Conservation (phyloP, 1,140 invertebrate species). For the Eubasilissa regina region DNA sequence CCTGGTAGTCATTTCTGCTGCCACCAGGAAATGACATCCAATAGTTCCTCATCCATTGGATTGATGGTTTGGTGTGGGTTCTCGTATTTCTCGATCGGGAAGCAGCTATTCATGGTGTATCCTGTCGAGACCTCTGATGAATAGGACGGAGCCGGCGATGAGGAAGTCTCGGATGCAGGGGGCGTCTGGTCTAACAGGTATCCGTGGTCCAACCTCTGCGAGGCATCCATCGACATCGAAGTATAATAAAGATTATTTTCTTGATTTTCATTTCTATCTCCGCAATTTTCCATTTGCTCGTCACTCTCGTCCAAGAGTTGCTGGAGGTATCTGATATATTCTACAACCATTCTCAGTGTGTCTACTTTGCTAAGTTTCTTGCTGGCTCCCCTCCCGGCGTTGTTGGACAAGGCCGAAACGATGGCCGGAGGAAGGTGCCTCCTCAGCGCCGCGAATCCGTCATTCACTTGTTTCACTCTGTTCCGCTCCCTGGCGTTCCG, state of each 20-base stretch:
- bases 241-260: slow-evolving; percentile 60
- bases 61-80: slow-evolving; percentile 70
- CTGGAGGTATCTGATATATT: slow-evolving; percentile 93
- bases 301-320: slow-evolving; percentile 83
- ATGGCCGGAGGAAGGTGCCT: slow-evolving; percentile 89
- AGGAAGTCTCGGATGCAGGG: slow-evolving; percentile 78
- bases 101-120: slow-evolving; percentile 65
- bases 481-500: slow-evolving; percentile 95
- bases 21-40: slow-evolving; percentile 90
- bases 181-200: slow-evolving; percentile 69
- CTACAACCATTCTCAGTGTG: slow-evolving; percentile 93
- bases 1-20: slow-evolving; percentile 74
- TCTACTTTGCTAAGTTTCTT: slow-evolving; percentile 98
- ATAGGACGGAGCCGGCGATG: slow-evolving; percentile 83
- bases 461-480: slow-evolving; percentile 96
- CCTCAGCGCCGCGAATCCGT: slow-evolving; percentile 90
- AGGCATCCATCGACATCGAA: slow-evolving; percentile 61
- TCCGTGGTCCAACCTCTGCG: slow-evolving; percentile 62
- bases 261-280: slow-evolving; percentile 54
- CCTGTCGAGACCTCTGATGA: slow-evolving; percentile 77
- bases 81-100: slow-evolving; percentile 70
- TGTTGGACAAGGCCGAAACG: slow-evolving; percentile 79
- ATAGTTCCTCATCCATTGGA: slow-evolving; percentile 82
- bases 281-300: slow-evolving; percentile 60
- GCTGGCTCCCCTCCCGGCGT: slow-evolving; percentile 78